A percentile compares a stretch with the other conserved stretches of the same genome.
Evolutionary conservation across 2,113 vertebrate genomes (phyloP).

Genomic region (Lynx canadensis): DNA sequence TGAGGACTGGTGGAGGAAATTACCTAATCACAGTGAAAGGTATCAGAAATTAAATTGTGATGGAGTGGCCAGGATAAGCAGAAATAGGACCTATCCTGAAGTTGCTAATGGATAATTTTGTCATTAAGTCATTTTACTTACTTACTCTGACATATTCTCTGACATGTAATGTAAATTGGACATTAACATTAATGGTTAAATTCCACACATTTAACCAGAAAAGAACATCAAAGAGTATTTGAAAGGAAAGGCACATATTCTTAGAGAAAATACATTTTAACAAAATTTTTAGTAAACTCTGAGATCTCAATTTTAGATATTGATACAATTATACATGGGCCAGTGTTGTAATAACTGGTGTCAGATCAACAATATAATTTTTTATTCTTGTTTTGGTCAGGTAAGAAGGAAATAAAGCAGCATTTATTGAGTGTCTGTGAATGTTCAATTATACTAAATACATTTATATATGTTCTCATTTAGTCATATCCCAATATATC

Average conservation of each 20-base stretch:
- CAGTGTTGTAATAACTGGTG: background rate
- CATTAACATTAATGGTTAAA: background rate
- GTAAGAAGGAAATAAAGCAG: constrained; percentile 14
- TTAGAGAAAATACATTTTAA: background rate
- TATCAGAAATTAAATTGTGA: constrained; percentile 64
- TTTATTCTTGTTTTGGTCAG: background rate
- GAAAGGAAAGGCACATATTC: background rate
- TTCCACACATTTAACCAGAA: constrained; percentile 45
- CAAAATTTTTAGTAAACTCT: background rate
- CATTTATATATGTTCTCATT: background rate
- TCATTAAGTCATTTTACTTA: constrained; percentile 72
- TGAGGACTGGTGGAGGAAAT: constrained; percentile 19
- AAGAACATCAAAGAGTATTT: background rate
- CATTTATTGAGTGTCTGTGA: background rate
- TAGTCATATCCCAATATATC: background rate
- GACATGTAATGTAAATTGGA: constrained; percentile 61
- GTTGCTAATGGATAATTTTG: constrained; percentile 75
- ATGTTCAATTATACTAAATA: background rate
- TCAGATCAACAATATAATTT: background rate
- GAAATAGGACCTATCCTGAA: constrained; percentile 46
- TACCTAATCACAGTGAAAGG: constrained; percentile 50
- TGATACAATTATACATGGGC: constrained; percentile 9
- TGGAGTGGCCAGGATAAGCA: background rate
- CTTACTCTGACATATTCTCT: constrained; percentile 56
- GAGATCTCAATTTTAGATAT: constrained; percentile 35